A percentile compares a stretch with the other conserved stretches of the same genome.
Evolutionary conservation across 2,113 vertebrate genomes (phyloP).

Genomic region (Antigone vipio): DNA sequence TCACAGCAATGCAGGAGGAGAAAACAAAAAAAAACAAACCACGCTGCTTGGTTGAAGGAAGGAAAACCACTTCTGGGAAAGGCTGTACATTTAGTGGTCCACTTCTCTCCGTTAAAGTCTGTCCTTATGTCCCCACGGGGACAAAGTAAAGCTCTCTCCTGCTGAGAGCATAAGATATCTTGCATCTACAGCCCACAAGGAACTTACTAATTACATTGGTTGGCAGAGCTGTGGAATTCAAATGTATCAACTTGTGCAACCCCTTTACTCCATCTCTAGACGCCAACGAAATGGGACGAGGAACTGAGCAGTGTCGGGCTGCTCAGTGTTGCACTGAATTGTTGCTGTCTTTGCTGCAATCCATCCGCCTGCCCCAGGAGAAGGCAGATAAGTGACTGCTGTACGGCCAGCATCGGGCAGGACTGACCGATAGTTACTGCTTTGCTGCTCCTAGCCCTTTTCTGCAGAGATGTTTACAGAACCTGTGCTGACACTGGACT

Average conservation of each 20-base stretch:
- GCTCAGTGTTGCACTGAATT: background rate
- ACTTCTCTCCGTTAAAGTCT: background rate
- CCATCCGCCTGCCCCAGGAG: background rate
- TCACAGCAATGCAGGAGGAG: background rate
- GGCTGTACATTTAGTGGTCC: background rate
- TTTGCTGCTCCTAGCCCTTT: background rate
- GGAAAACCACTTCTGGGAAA: background rate
- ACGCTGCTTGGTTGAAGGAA: background rate
- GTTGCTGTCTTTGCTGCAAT: background rate
- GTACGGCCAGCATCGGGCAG: background rate
- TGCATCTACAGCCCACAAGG: background rate
- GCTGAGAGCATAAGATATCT: rapidly evolving
- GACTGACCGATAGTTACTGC: background rate
- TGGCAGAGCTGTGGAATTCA: background rate
- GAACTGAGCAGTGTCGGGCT: rapidly evolving
- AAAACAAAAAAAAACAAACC: background rate
- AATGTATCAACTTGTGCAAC: background rate
- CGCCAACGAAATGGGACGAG: background rate
- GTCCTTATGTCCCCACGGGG: background rate
- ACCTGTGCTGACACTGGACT: background rate
- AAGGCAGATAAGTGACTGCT: rapidly evolving
- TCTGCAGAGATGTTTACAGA: background rate
- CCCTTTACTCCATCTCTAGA: background rate
- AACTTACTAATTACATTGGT: background rate
- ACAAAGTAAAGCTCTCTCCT: background rate